Evolutionary conservation across 2,888 invertebrate genomes (phyloP).

Genomic region (Caenorhabditis angaria): DNA sequence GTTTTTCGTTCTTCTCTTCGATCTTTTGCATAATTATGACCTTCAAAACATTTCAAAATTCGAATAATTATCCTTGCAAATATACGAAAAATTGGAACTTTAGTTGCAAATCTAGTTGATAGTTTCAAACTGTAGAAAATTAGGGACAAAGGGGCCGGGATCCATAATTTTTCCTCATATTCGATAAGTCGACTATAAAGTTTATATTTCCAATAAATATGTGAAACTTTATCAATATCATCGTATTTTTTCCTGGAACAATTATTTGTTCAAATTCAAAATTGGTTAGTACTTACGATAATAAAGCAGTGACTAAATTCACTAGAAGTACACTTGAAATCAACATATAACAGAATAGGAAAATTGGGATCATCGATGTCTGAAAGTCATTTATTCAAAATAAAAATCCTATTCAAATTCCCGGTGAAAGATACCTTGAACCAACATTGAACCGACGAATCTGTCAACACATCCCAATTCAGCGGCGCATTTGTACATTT

Average conservation of each 20-base stretch:
- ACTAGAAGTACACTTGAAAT: slow-evolving; percentile 54
- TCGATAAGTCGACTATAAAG: slow-evolving; percentile 48
- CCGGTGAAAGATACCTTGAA: slow-evolving; percentile 32
- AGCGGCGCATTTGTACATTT: slow-evolving; percentile 41
- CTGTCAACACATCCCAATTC: slow-evolving; percentile 41
- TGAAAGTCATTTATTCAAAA: slow-evolving; percentile 9
- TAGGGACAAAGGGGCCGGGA: slow-evolving; percentile 47
- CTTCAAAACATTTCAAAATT: slow-evolving; percentile 24
- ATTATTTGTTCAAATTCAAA: background rate
- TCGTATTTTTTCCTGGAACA: slow-evolving; percentile 56
- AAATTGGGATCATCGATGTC: slow-evolving; percentile 49
- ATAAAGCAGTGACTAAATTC: slow-evolving; percentile 54
- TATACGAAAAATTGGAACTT: slow-evolving; percentile 25
- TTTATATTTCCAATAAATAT: slow-evolving; percentile 54
- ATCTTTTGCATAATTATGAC: slow-evolving; percentile 29
- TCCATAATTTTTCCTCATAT: slow-evolving; percentile 45
- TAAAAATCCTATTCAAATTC: background rate
- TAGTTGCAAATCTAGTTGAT: slow-evolving; percentile 18
- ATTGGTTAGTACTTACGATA: slow-evolving; percentile 39
- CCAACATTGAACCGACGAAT: slow-evolving; percentile 49
- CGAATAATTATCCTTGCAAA: slow-evolving; percentile 9
- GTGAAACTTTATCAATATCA: slow-evolving; percentile 49
- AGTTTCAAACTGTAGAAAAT: slow-evolving; percentile 41
- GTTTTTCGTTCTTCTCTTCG: slow-evolving; percentile 26
- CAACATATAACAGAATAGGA: slow-evolving; percentile 53